Percentiles rank a stretch among this genome's conserved stretches.
phyloP scores from a whole-genome alignment of 2,797 vertebrate genomes.

The Sylvia borin region DNA sequence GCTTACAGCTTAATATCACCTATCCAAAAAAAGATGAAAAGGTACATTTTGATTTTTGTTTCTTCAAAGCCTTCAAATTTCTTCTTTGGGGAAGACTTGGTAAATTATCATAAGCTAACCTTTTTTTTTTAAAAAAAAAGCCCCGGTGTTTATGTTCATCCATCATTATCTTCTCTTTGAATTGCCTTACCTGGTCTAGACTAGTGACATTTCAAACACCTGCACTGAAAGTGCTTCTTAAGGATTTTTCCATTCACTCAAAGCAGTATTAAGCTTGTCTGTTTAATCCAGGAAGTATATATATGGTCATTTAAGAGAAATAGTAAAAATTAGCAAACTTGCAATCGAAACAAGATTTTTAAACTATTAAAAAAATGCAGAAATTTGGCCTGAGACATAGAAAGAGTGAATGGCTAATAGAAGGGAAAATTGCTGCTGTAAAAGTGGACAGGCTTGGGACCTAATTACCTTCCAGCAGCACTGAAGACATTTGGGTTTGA shows the following conservation, averaged over 20 bases:
- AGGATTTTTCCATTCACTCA: not conserved
- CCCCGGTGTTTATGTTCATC: not conserved
- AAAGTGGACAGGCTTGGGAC: not conserved
- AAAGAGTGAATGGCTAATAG: not conserved
- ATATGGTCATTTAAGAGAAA: not conserved
- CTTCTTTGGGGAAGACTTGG: not conserved
- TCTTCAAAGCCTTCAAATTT: not conserved
- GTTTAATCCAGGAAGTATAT: not conserved
- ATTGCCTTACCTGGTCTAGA: not conserved
- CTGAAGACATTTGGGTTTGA: not conserved
- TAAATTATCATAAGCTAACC: not conserved
- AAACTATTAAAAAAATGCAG: not conserved
- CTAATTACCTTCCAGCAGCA: not conserved
- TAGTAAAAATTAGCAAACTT: not conserved
- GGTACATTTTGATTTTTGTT: conserved; percentile 49
- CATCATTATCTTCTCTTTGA: not conserved
- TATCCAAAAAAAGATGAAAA: conserved; percentile 65
- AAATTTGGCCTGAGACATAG: not conserved
- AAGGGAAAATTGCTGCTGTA: not conserved
- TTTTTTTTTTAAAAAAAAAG: not conserved
- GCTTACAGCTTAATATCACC: conserved; percentile 89
- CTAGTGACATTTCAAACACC: not conserved
- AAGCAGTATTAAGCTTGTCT: not conserved
- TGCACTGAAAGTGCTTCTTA: not conserved
- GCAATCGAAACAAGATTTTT: not conserved